Evolutionary conservation across 2,888 invertebrate species (phyloP).

Genomic region (Cabera pusaria): DNA sequence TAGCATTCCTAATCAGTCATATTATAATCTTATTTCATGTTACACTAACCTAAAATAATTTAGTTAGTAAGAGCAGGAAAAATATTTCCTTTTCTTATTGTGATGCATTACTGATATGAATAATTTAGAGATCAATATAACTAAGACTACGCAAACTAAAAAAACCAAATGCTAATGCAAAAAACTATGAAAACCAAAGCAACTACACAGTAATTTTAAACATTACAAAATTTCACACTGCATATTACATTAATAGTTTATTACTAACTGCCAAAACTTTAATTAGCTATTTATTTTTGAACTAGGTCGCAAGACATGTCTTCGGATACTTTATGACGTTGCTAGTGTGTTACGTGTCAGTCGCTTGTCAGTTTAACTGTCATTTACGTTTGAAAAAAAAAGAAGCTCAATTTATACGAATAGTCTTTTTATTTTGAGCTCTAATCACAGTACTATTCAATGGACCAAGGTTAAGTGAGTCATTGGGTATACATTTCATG

Average conservation of each 20-base stretch:
- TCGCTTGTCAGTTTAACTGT: conserved; percentile 30
- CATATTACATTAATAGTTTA: conserved; percentile 29
- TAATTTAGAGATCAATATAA: no score
- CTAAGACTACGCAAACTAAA: no score
- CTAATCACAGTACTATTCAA: conserved; percentile 9
- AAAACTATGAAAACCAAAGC: no score
- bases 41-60: no score
- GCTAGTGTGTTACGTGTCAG: conserved; percentile 32
- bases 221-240: conserved; percentile 17
- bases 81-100: no score
- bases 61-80: no score
- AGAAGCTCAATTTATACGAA: conserved; percentile 26
- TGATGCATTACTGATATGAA: no score
- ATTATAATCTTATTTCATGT: no score
- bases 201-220: conserved; percentile 7
- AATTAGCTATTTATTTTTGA: conserved; percentile 38
- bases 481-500: conserved; percentile 16
- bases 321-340: conserved; percentile 28
- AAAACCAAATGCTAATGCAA: no score
- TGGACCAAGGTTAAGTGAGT: conserved; percentile 16
- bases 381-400: conserved; percentile 24
- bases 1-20: no score
- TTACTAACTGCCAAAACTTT: conserved; percentile 34
- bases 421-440: conserved; percentile 6
- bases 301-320: conserved; percentile 36